phyloP scores from a whole-genome alignment of 1,140 invertebrate species.

The Drosophila punjabiensis region DNA sequence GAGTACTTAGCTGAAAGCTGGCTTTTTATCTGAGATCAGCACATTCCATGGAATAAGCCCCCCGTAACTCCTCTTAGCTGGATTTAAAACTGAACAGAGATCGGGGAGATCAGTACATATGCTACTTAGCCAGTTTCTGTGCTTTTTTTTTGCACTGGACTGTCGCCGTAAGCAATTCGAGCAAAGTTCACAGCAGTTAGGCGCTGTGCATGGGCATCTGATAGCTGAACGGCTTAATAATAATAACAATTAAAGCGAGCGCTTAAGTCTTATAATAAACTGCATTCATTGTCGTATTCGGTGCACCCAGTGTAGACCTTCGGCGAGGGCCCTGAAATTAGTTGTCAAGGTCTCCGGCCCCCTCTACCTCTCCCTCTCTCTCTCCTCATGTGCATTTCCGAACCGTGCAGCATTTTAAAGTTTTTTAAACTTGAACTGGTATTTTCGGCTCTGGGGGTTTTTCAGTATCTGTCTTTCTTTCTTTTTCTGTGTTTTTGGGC shows the following conservation, averaged over 20 bases:
- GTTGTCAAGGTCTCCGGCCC: slow-evolving; percentile 68
- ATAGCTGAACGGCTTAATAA: slow-evolving; percentile 33
- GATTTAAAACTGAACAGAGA: slow-evolving; percentile 54
- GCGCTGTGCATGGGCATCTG: slow-evolving; percentile 32
- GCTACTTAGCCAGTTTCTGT: slow-evolving; percentile 15
- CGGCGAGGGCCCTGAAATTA: slow-evolving; percentile 73
- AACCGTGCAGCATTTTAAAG: slow-evolving; percentile 53
- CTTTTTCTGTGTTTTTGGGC: slow-evolving; percentile 33
- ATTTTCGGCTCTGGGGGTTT: slow-evolving; percentile 64
- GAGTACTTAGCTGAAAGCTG: slow-evolving; percentile 17
- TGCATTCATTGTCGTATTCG: slow-evolving; percentile 70
- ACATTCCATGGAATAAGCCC: neutral
- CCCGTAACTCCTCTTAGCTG: neutral
- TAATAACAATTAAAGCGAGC: slow-evolving; percentile 53
- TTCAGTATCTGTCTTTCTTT: slow-evolving; percentile 28
- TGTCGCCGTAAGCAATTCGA: slow-evolving; percentile 43
- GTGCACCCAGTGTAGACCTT: slow-evolving; percentile 71
- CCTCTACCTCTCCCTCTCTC: slow-evolving; percentile 31
- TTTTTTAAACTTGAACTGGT: slow-evolving; percentile 76
- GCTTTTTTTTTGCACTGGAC: slow-evolving; percentile 1
- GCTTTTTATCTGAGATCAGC: slow-evolving; percentile 30
- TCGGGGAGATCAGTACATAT: slow-evolving; percentile 28
- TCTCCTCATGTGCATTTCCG: slow-evolving; percentile 64
- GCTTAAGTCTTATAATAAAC: slow-evolving; percentile 52
- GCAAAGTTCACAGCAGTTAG: slow-evolving; percentile 77